Conservation (phyloP, 2,113 vertebrate genomes). For the Oryctolagus cuniculus region mOryCun1.1 NC_091432.1:97092501-97093000, state of each 20-base stretch:
- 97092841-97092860: neutral
- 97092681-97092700: neutral
- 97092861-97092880: neutral
- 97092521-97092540: neutral
- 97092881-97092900: neutral
- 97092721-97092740: neutral
- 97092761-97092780: neutral
- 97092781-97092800: neutral
- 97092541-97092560: neutral
- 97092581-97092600: neutral
- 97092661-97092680: neutral
- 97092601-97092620: neutral
- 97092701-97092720: neutral
- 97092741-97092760: neutral
- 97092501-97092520: neutral
- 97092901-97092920: conserved; percentile 2
- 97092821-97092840: neutral
- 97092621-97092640: neutral
- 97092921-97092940: neutral
- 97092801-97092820: neutral
- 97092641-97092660: neutral
- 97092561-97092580: neutral
- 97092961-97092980: neutral
- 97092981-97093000: neutral
- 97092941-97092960: neutral